These are phyloP conservation scores for Rhombomys opimus DNA, from an alignment of 2,113 vertebrate genomes.

Conservation along the genomic window DNA sequence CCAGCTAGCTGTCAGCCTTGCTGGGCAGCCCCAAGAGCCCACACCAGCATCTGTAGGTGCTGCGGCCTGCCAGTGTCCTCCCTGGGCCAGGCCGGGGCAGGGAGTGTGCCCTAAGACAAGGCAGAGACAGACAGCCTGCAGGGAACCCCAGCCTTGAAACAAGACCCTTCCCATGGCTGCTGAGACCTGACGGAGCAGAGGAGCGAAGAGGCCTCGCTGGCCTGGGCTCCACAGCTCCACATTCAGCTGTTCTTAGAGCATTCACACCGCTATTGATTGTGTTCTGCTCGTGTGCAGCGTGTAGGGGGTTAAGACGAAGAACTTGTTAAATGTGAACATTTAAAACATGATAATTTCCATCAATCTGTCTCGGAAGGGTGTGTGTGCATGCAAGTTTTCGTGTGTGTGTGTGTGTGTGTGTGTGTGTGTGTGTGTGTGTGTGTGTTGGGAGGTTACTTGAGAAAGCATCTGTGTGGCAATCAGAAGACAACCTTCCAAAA, in stretches of 20 bases:
- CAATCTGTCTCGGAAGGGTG: neutral
- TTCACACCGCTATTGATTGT: neutral
- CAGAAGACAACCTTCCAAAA: neutral
- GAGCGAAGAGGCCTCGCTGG: accelerated
- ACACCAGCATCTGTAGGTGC: neutral
- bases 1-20: neutral
- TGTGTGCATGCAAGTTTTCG: neutral
- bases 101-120: neutral
- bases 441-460: too few species aligned
- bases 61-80: neutral
- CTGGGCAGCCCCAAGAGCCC: neutral
- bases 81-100: neutral
- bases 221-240: neutral
- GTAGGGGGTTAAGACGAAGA: neutral
- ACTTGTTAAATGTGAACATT: neutral
- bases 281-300: neutral
- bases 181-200: too few species aligned
- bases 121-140: neutral
- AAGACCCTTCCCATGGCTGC: accelerated
- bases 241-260: neutral
- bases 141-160: neutral
- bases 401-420: neutral
- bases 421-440: neutral
- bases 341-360: neutral
- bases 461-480: neutral